Evolutionary conservation across 2,113 vertebrate genomes (phyloP).

Genomic region (Callionymus lyra): DNA sequence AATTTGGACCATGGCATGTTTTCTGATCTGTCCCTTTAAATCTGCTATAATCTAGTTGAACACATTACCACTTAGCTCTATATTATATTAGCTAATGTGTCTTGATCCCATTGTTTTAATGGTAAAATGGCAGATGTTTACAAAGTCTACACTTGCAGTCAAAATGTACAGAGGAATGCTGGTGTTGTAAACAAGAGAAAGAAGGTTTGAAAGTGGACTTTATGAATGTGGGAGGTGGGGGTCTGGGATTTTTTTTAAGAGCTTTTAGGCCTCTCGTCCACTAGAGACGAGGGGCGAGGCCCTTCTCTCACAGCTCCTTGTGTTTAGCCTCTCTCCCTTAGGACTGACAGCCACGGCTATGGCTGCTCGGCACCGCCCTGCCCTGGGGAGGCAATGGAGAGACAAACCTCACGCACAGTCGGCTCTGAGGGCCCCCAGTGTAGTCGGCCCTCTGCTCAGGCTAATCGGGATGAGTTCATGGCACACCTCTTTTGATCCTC

Average conservation of each 20-base stretch:
- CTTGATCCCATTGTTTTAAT: constrained; percentile 25
- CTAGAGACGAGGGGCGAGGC: constrained; percentile 38
- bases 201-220: neutral
- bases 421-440: constrained; percentile 44
- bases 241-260: constrained; percentile 21
- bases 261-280: constrained; percentile 43
- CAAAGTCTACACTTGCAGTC: neutral
- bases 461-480: constrained; percentile 53
- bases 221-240: constrained; percentile 10
- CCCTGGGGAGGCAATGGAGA: constrained; percentile 50
- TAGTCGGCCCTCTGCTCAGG: constrained; percentile 50
- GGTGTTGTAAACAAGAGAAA: constrained; percentile 1
- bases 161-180: constrained; percentile 17
- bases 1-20: neutral
- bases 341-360: constrained; percentile 60
- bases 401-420: constrained; percentile 47
- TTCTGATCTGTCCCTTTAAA: constrained; percentile 33
- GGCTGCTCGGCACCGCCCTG: constrained; percentile 43
- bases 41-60: constrained; percentile 9
- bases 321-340: constrained; percentile 66
- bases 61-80: no score
- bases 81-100: constrained; percentile 3
- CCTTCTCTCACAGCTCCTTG: constrained; percentile 68
- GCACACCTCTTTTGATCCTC: constrained; percentile 31
- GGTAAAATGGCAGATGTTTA: constrained; percentile 20